A percentile compares a stretch with the other conserved stretches of the same genome.
Evolutionary conservation across 2,888 invertebrate genomes (phyloP).

Genomic region (Dyspetes luteomarginatus): DNA sequence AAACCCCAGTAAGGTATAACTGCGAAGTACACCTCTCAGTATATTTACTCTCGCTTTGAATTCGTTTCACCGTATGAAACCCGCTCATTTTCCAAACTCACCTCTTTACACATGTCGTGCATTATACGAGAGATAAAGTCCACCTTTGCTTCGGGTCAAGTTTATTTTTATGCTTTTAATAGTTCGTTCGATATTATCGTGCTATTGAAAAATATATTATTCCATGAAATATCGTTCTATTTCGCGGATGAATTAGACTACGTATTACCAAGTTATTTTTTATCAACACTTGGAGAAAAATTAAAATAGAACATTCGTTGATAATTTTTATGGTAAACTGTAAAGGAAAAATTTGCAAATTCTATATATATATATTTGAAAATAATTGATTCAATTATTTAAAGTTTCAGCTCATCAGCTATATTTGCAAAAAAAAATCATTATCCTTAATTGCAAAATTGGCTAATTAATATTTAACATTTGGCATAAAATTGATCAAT

Average conservation of each 20-base stretch:
- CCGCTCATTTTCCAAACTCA: conserved; percentile 46
- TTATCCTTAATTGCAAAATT: background rate
- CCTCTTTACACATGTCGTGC: conserved; percentile 55
- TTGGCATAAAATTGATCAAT: background rate
- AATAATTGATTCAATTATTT: too few relatives aligned
- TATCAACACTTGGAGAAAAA: too few relatives aligned
- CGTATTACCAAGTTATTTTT: too few relatives aligned
- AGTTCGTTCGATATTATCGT: background rate
- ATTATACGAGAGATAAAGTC: conserved; percentile 50
- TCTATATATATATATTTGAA: too few relatives aligned
- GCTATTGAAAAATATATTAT: background rate
- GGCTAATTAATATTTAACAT: background rate
- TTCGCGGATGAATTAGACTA: too few relatives aligned
- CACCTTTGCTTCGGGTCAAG: conserved; percentile 24
- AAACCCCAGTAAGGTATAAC: conserved; percentile 37
- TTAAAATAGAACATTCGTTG: too few relatives aligned
- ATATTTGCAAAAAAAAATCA: too few relatives aligned
- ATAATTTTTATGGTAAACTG: too few relatives aligned
- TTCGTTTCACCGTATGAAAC: conserved; percentile 51
- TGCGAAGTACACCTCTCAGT: conserved; percentile 31
- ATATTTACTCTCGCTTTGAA: conserved; percentile 59
- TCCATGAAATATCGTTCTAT: background rate
- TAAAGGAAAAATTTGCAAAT: too few relatives aligned
- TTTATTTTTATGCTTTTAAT: conserved; percentile 11
- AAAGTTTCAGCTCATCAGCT: too few relatives aligned